Percentiles rank a stretch among this genome's conserved stretches.
Conservation (phyloP, 2,113 vertebrate species). For the human (Homo sapiens) region GRCh38 chr15:26881001-26881500, state of each 20-base stretch:
- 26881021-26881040: too few relatives aligned
- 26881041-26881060: background rate
- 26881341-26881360: background rate
- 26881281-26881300: background rate
- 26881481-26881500: background rate
- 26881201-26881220: background rate
- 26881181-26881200: background rate
- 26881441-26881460: background rate
- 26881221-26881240: too few relatives aligned
- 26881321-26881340: background rate
- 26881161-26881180: background rate
- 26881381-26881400: background rate
- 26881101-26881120: background rate
- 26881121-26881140: background rate
- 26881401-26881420: background rate
- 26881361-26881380: background rate
- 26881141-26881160: background rate
- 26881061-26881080: background rate
- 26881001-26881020: rapidly evolving
- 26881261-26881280: background rate
- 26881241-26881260: background rate
- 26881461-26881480: background rate
- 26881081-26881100: background rate
- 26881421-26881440: background rate
- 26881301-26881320: background rate